Conservation (phyloP, 2,797 vertebrate genomes). For the Pterois miles region DNA sequence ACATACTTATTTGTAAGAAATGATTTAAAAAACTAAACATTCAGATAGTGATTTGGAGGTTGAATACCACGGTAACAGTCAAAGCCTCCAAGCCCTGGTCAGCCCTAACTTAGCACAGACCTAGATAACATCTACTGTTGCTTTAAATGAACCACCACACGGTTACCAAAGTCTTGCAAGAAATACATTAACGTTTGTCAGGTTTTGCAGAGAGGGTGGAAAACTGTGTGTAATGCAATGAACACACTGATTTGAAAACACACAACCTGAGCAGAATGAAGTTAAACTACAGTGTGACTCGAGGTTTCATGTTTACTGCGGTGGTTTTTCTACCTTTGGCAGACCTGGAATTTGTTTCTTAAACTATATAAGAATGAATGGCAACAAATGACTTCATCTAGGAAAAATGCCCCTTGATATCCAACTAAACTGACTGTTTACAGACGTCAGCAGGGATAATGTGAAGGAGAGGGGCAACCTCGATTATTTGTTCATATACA, state of each 20-base stretch:
- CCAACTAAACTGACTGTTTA: conserved; percentile 21
- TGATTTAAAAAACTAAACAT: no score
- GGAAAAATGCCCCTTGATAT: neutral
- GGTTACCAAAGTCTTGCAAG: neutral
- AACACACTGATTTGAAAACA: neutral
- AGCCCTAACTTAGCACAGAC: conserved; percentile 11
- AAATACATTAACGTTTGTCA: neutral
- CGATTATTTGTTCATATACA: conserved; percentile 52
- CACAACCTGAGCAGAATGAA: neutral
- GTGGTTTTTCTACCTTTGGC: neutral
- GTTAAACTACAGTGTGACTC: neutral
- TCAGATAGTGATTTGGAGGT: no score
- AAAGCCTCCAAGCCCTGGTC: no score
- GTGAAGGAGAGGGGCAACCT: conserved; percentile 30
- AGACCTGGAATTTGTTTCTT: conserved; percentile 8
- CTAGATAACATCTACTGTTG: conserved; percentile 4
- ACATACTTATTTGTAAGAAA: no score
- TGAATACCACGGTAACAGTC: no score
- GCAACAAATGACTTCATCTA: neutral
- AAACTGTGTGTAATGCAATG: neutral
- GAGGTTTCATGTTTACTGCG: neutral
- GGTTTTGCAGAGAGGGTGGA: neutral
- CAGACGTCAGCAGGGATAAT: conserved; percentile 36
- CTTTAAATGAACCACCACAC: conserved; percentile 7
- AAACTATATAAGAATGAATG: conserved; percentile 2